Percentiles rank a stretch among this genome's conserved stretches.
Conservation (phyloP, 1,140 invertebrate genomes). For the Sycobia sp. region DNA sequence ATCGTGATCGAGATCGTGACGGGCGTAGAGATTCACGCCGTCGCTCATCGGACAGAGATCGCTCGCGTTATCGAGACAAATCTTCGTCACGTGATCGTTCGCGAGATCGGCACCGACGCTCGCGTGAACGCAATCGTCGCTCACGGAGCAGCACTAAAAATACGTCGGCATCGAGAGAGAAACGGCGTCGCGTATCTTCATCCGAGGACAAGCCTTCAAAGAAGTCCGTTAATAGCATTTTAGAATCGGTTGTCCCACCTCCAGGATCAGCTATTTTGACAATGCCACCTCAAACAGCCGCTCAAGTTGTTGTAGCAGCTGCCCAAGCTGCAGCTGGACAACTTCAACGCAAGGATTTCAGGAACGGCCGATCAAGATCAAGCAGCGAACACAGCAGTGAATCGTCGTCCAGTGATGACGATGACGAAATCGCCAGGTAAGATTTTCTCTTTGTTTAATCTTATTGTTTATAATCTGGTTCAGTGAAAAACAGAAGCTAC, state of each 20-base stretch:
- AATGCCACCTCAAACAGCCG: slow-evolving; percentile 23
- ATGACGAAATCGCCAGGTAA: slow-evolving; percentile 42
- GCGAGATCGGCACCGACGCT: slow-evolving; percentile 51
- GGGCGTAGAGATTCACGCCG: slow-evolving; percentile 52
- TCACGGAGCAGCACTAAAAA: slow-evolving; percentile 44
- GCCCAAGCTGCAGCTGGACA: slow-evolving; percentile 30
- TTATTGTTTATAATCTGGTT: no score
- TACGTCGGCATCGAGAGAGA: slow-evolving; percentile 49
- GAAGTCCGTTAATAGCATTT: background rate
- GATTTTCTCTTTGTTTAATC: background rate
- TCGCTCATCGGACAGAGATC: slow-evolving; percentile 54
- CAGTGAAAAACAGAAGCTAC: no score
- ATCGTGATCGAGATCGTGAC: slow-evolving; percentile 22
- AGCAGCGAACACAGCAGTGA: slow-evolving; percentile 59
- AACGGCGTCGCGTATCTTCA: slow-evolving; percentile 37
- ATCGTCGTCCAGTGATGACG: slow-evolving; percentile 56
- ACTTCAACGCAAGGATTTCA: slow-evolving; percentile 50
- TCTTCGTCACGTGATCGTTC: slow-evolving; percentile 57
- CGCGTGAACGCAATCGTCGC: slow-evolving; percentile 47
- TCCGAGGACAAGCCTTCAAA: slow-evolving; percentile 11
- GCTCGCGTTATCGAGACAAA: slow-evolving; percentile 51
- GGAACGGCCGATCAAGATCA: slow-evolving; percentile 59
- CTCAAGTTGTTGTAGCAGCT: slow-evolving; percentile 25
- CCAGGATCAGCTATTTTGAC: slow-evolving; percentile 5
- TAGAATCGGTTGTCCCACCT: background rate